A percentile compares a stretch with the other conserved stretches of the same genome.
These are phyloP conservation scores for Nowickia ferox DNA, from an alignment of 2,888 invertebrate genomes.

Conservation along the genomic window DNA sequence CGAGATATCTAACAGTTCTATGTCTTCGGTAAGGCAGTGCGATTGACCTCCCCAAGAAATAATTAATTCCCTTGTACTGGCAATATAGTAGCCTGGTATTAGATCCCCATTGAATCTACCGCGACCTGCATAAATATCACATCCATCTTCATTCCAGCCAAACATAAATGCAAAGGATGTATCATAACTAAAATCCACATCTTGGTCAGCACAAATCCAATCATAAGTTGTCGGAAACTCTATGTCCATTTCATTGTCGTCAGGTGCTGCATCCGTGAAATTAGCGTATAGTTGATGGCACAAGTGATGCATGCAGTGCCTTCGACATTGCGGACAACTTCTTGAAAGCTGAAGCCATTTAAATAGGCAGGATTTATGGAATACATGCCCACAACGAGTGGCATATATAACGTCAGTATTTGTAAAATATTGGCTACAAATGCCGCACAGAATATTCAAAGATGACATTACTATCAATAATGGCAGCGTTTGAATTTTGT, in stretches of 20 bases:
- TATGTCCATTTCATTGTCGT: slow-evolving; percentile 69
- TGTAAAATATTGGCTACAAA: slow-evolving; percentile 78
- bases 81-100: slow-evolving; percentile 77
- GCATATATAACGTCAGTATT: slow-evolving; percentile 75
- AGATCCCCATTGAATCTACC: slow-evolving; percentile 75
- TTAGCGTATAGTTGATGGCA: slow-evolving; percentile 77
- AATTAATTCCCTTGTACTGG: slow-evolving; percentile 73
- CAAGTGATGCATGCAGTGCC: slow-evolving; percentile 73
- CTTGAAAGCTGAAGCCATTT: slow-evolving; percentile 75
- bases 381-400: slow-evolving; percentile 78
- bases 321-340: slow-evolving; percentile 78
- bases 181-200: slow-evolving; percentile 36
- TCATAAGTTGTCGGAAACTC: slow-evolving; percentile 67
- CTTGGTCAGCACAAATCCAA: slow-evolving; percentile 70
- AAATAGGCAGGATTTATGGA: slow-evolving; percentile 76
- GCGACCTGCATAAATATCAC: slow-evolving; percentile 78
- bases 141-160: slow-evolving; percentile 76
- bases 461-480: slow-evolving; percentile 19
- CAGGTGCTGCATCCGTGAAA: slow-evolving; percentile 74
- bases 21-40: slow-evolving; percentile 68
- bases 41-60: slow-evolving; percentile 75
- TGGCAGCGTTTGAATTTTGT: slow-evolving; percentile 5
- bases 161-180: slow-evolving; percentile 75
- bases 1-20: slow-evolving; percentile 74
- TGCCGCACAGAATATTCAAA: slow-evolving; percentile 77